Percentiles rank a stretch among this genome's conserved stretches.
phyloP scores from a whole-genome alignment of 2,888 invertebrate species.

The Coenonympha glycerion region DNA sequence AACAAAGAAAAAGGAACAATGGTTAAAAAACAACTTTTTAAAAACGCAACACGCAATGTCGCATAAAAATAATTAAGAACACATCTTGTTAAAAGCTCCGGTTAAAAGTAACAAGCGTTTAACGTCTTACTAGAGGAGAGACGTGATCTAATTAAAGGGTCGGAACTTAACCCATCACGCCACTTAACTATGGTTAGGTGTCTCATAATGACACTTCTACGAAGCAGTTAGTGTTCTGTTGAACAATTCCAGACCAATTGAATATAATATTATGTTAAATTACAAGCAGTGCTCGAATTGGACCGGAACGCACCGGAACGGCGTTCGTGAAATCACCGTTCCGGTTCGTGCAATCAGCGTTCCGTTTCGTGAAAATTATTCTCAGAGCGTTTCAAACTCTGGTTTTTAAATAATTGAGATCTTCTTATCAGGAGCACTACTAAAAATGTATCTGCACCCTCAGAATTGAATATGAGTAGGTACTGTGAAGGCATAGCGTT shows the following conservation, averaged over 20 bases:
- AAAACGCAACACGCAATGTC: slow-evolving; percentile 3
- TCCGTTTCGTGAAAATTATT: too few relatives aligned
- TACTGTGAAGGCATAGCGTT: too few relatives aligned
- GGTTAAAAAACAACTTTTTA: neutral
- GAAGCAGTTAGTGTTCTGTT: neutral
- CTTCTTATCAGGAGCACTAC: too few relatives aligned
- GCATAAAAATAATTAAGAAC: slow-evolving; percentile 6
- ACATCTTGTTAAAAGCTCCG: neutral
- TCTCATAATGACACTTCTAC: slow-evolving; percentile 4
- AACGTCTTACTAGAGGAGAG: slow-evolving; percentile 4
- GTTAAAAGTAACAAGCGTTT: slow-evolving; percentile 11
- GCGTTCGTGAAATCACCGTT: too few relatives aligned
- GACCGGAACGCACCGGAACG: too few relatives aligned
- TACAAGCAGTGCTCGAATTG: too few relatives aligned
- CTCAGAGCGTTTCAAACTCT: too few relatives aligned
- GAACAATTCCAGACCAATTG: neutral
- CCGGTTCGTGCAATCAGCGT: too few relatives aligned
- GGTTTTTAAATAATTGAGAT: too few relatives aligned
- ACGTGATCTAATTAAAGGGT: slow-evolving; percentile 9
- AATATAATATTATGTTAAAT: too few relatives aligned
- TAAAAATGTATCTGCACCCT: too few relatives aligned
- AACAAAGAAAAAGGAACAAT: slow-evolving; percentile 6
- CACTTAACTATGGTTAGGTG: slow-evolving; percentile 1
- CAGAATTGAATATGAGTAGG: too few relatives aligned
- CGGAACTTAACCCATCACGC: neutral